A percentile compares a stretch with the other conserved stretches of the same genome.
Conservation (phyloP, 2,888 invertebrate genomes). For the Aethes cnicana region DNA sequence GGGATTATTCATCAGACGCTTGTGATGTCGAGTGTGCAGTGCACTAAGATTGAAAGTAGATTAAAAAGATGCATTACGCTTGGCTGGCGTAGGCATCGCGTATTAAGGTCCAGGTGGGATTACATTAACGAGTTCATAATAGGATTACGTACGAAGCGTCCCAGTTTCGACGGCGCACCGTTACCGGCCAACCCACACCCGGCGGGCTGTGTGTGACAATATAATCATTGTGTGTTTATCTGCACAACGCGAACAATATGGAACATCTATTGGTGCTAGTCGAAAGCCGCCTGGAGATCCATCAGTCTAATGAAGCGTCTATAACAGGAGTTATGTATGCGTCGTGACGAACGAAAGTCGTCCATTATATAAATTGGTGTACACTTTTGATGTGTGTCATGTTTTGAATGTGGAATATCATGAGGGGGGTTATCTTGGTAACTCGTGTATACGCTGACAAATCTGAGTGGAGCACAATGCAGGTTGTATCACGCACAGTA, state of each 20-base stretch:
- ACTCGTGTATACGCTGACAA: conserved; percentile 43
- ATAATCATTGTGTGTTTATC: conserved; percentile 73
- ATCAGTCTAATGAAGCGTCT: conserved; percentile 48
- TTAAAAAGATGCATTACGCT: conserved; percentile 15
- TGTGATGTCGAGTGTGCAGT: no score
- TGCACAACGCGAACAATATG: conserved; percentile 50
- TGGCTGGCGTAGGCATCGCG: conserved; percentile 19
- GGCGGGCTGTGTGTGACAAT: conserved; percentile 66
- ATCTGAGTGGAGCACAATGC: conserved; percentile 53
- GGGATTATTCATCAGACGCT: no score
- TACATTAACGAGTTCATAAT: conserved; percentile 77
- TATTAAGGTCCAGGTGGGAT: conserved; percentile 63
- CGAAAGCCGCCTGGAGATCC: conserved; percentile 52
- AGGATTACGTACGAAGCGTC: conserved; percentile 74
- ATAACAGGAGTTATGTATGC: conserved; percentile 44
- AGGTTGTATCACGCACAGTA: conserved; percentile 70
- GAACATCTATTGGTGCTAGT: conserved; percentile 47
- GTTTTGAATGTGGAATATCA: conserved; percentile 60
- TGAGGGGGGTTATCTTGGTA: conserved; percentile 34
- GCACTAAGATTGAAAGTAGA: conserved; percentile 13
- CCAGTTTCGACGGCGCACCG: conserved; percentile 66
- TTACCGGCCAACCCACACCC: conserved; percentile 64
- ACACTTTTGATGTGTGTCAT: conserved; percentile 40
- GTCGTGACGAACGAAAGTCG: conserved; percentile 46
- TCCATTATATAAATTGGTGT: conserved; percentile 40